phyloP scores from a whole-genome alignment of 2,113 vertebrate species.

The Vulpes lagopus region DNA sequence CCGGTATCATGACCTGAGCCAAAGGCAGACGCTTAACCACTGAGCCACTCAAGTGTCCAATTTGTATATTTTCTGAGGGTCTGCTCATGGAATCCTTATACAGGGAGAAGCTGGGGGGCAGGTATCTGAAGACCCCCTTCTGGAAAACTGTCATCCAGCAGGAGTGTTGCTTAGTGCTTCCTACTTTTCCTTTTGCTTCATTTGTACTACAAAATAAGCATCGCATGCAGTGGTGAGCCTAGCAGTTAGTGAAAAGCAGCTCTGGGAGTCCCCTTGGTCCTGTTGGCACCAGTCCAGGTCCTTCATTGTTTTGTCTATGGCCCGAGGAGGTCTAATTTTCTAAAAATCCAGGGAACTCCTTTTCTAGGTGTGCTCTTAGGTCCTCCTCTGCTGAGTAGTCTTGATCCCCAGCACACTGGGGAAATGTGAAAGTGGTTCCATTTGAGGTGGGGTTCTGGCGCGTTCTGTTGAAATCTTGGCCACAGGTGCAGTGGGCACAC shows the following conservation, averaged over 20 bases:
- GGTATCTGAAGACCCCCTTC: not conserved
- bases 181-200: not conserved
- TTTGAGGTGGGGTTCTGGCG: not conserved
- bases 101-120: not conserved
- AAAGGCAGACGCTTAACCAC: too few species aligned
- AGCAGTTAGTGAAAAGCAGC: not conserved
- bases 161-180: not conserved
- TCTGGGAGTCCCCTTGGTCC: not conserved
- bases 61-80: not conserved
- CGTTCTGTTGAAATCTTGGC: not conserved
- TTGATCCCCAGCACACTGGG: not conserved
- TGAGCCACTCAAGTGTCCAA: too few species aligned
- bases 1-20: too few species aligned
- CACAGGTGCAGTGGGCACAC: not conserved
- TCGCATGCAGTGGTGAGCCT: not conserved
- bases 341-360: not conserved
- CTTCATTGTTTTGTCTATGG: not conserved
- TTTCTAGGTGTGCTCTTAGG: not conserved
- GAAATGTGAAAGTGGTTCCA: not conserved
- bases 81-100: not conserved
- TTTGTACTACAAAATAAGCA: not conserved
- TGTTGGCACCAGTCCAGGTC: not conserved
- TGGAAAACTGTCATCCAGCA: not conserved
- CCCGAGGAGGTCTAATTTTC: not conserved
- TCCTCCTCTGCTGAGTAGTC: not conserved